These are phyloP conservation scores for Scaptodrosophila lebanonensis DNA, from an alignment of 1,140 invertebrate genomes.

Conservation along the genomic window DNA sequence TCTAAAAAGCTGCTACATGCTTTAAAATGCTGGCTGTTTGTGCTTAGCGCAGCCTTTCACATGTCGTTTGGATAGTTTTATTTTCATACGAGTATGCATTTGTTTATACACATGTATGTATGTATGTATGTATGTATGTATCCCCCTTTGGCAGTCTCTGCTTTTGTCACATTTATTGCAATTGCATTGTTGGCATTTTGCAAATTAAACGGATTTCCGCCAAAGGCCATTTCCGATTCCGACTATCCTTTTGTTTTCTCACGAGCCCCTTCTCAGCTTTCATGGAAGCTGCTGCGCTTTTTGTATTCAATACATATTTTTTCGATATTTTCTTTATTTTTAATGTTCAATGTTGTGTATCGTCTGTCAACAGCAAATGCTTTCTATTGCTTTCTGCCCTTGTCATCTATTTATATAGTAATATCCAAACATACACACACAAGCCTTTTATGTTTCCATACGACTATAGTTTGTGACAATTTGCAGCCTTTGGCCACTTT, in stretches of 20 bases:
- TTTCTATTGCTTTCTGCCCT: slow-evolving; percentile 28
- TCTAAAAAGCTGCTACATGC: slow-evolving; percentile 6
- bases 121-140: background rate
- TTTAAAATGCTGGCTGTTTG: slow-evolving; percentile 7
- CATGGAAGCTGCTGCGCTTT: slow-evolving; percentile 49
- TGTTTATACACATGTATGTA: background rate
- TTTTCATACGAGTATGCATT: slow-evolving; percentile 1
- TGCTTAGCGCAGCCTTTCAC: background rate
- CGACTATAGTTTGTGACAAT: slow-evolving; percentile 35
- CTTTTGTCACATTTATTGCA: slow-evolving; percentile 66
- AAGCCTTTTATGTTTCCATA: slow-evolving; percentile 10
- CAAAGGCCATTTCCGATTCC: slow-evolving; percentile 58
- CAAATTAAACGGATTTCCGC: slow-evolving; percentile 70
- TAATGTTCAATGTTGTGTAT: slow-evolving; percentile 31
- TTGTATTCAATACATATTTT: slow-evolving; percentile 20
- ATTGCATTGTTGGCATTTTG: slow-evolving; percentile 67
- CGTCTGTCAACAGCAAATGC: slow-evolving; percentile 45
- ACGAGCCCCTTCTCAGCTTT: slow-evolving; percentile 18
- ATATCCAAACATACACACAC: no score
- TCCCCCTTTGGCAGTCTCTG: slow-evolving; percentile 18
- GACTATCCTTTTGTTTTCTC: slow-evolving; percentile 1
- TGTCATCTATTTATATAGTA: background rate
- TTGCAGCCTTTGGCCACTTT: slow-evolving; percentile 21
- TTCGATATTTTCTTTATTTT: slow-evolving; percentile 28
- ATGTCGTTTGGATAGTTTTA: no score